Evolutionary conservation across 2,888 invertebrate species (phyloP).

Genomic region (Hypsopygia costalis): DNA sequence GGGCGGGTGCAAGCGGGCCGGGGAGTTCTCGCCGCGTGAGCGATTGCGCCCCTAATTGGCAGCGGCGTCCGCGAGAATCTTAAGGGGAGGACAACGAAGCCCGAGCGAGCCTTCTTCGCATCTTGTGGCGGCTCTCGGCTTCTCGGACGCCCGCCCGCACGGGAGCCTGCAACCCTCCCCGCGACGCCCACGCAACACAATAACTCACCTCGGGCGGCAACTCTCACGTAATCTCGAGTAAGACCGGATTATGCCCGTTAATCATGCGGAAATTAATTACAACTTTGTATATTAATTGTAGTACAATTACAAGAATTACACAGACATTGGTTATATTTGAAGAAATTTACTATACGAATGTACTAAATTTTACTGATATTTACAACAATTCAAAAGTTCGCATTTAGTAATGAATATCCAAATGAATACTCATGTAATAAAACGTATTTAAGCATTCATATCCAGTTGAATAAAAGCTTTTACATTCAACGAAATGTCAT

Average conservation of each 20-base stretch:
- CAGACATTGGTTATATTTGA: slow-evolving; percentile 24
- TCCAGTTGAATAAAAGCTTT: too few species aligned
- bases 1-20: slow-evolving; percentile 32
- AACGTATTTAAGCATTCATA: too few species aligned
- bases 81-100: slow-evolving; percentile 75
- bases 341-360: neutral
- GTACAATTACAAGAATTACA: slow-evolving; percentile 70
- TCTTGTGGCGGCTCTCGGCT: slow-evolving; percentile 44
- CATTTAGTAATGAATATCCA: too few species aligned
- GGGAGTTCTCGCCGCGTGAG: slow-evolving; percentile 69
- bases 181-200: slow-evolving; percentile 58
- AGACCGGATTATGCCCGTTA: slow-evolving; percentile 78
- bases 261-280: slow-evolving; percentile 79
- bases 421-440: too few species aligned
- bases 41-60: slow-evolving; percentile 81
- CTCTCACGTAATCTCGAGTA: slow-evolving; percentile 75
- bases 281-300: slow-evolving; percentile 78
- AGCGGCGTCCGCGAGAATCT: slow-evolving; percentile 81
- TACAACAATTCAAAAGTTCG: too few species aligned
- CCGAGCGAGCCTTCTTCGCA: slow-evolving; percentile 62
- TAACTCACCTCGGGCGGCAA: slow-evolving; percentile 69
- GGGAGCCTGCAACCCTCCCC: slow-evolving; percentile 30
- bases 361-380: neutral
- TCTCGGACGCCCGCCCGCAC: slow-evolving; percentile 25
- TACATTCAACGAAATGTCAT: too few species aligned